phyloP scores from a whole-genome alignment of 2,113 vertebrate genomes.

The Corythaixoides concolor region DNA sequence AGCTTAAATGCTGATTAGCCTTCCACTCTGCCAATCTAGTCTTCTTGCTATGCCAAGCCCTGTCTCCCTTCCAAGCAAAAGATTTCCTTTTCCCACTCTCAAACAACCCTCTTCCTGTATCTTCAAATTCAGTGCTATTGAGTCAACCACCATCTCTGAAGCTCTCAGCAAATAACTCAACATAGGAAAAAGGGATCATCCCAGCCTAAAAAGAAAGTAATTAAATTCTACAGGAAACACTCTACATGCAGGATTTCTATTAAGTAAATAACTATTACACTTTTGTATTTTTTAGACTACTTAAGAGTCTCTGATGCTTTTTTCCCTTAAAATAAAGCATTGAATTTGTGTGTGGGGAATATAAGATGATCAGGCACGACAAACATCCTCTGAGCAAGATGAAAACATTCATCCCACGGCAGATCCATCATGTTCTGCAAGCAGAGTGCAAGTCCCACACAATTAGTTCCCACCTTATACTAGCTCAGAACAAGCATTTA shows the following conservation, averaged over 20 bases:
- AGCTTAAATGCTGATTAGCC: neutral
- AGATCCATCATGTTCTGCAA: neutral
- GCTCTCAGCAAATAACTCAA: neutral
- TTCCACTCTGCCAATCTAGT: neutral
- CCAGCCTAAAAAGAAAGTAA: neutral
- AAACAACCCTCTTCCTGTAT: neutral
- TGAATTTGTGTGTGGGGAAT: neutral
- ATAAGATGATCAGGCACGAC: accelerated
- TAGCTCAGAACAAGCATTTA: neutral
- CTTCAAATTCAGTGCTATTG: neutral
- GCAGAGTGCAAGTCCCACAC: neutral
- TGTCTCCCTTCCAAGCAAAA: neutral
- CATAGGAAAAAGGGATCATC: neutral
- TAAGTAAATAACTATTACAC: neutral
- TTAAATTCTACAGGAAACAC: neutral
- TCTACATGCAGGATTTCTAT: neutral
- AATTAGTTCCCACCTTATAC: neutral
- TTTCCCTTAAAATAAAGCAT: neutral
- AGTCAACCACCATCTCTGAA: neutral
- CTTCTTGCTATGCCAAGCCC: neutral
- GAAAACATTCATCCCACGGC: neutral
- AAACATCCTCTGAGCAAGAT: neutral
- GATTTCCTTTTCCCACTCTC: neutral
- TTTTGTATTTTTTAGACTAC: neutral
- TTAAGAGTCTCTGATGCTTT: neutral